Evolutionary conservation across 2,888 invertebrate genomes (phyloP).

Genomic region (Actias luna): DNA sequence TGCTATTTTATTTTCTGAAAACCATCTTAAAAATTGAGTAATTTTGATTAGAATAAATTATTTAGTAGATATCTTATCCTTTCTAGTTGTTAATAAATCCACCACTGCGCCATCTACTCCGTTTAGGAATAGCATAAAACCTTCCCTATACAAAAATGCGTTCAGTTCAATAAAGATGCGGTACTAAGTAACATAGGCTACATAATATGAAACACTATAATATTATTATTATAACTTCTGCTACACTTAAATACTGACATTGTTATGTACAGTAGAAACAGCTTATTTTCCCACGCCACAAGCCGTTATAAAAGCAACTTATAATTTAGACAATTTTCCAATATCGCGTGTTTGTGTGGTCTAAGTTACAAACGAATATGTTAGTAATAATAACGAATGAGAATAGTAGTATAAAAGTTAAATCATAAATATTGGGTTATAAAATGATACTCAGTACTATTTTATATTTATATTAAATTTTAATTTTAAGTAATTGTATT

Average conservation of each 20-base stretch:
- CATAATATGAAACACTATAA: neutral
- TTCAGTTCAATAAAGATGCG: neutral
- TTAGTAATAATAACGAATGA: neutral
- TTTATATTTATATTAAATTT: too few relatives aligned
- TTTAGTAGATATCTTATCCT: too few relatives aligned
- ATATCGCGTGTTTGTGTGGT: conserved; percentile 59
- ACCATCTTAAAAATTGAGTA: neutral
- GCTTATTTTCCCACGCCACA: conserved; percentile 73
- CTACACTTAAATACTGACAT: conserved; percentile 7
- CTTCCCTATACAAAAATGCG: too few relatives aligned
- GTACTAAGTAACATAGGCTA: neutral
- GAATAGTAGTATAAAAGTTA: too few relatives aligned
- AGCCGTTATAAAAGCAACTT: conserved; percentile 65
- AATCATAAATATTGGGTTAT: too few relatives aligned
- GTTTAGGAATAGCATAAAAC: too few relatives aligned
- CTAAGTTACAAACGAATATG: conserved; percentile 29
- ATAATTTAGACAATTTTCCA: conserved; percentile 81
- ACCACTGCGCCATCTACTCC: too few relatives aligned
- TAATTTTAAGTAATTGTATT: too few relatives aligned
- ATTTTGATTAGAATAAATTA: neutral
- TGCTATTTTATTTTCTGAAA: neutral
- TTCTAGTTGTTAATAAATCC: too few relatives aligned
- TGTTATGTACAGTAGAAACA: conserved; percentile 49
- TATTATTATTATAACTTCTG: neutral
- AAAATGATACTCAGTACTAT: too few relatives aligned